Conservation (phyloP, 2,113 vertebrate species). For the Toxotes jaculatrix region DNA sequence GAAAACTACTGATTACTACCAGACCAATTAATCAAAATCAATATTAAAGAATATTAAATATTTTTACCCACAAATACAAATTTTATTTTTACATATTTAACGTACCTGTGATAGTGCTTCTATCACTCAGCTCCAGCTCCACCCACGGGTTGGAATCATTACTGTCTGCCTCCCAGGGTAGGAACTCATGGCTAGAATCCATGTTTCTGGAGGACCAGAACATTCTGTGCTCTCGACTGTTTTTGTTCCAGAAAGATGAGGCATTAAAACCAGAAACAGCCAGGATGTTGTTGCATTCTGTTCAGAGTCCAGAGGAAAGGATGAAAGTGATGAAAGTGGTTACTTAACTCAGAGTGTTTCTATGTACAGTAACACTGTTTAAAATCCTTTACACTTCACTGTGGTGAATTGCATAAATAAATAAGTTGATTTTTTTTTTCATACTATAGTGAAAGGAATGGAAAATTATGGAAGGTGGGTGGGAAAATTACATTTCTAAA, state of each 20-base stretch:
- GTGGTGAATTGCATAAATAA: background rate
- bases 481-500: too few relatives aligned
- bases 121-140: conserved; percentile 86
- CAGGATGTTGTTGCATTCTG: conserved; percentile 84
- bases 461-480: too few relatives aligned
- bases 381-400: conserved; percentile 4
- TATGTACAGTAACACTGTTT: background rate
- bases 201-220: conserved; percentile 71
- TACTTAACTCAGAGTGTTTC: conserved; percentile 1
- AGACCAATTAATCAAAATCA: too few relatives aligned
- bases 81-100: background rate
- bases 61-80: background rate
- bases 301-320: conserved; percentile 11
- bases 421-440: background rate
- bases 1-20: too few relatives aligned
- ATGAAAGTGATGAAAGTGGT: background rate
- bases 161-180: conserved; percentile 74
- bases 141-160: conserved; percentile 80
- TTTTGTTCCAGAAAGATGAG: conserved; percentile 84
- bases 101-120: conserved; percentile 86
- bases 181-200: conserved; percentile 25
- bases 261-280: conserved; percentile 78
- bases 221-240: conserved; percentile 55
- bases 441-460: background rate
- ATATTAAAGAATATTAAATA: background rate